Percentiles rank a stretch among this genome's conserved stretches.
These are phyloP conservation scores for Epizoanthus ramosus DNA, from an alignment of 92 coral and sea anemone species.

Conservation along the genomic window DNA sequence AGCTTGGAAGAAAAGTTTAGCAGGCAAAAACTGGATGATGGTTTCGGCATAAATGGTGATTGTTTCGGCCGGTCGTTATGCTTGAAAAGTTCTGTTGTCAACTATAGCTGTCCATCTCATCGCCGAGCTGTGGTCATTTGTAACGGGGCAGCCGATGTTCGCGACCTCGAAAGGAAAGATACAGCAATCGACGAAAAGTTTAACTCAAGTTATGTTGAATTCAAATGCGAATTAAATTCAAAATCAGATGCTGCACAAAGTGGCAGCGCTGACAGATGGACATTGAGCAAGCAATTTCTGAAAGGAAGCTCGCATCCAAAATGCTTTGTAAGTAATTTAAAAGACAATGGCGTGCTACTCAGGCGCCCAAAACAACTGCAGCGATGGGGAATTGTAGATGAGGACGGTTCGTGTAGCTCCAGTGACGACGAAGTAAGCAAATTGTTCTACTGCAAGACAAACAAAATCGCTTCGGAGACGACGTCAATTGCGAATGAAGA, in stretches of 20 bases:
- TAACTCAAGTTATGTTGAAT: conserved; percentile 7
- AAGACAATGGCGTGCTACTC: conserved; percentile 9
- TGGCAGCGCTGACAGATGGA: neutral
- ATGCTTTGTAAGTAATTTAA: conserved; percentile 22
- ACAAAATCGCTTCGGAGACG: conserved; percentile 19
- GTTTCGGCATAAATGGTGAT: conserved; percentile 21
- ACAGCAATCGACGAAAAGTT: neutral
- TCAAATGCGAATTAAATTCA: conserved; percentile 10
- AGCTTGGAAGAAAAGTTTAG: conserved; percentile 38
- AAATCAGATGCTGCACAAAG: conserved; percentile 12
- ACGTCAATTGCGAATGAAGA: neutral
- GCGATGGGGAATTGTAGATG: conserved; percentile 8
- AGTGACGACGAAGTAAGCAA: conserved; percentile 44
- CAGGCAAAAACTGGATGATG: conserved; percentile 30
- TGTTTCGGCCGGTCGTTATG: conserved; percentile 35
- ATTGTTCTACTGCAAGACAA: conserved; percentile 29
- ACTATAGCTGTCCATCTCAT: conserved; percentile 34
- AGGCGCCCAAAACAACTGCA: conserved; percentile 19
- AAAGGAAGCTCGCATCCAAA: conserved; percentile 13
- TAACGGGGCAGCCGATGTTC: neutral
- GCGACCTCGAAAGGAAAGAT: neutral
- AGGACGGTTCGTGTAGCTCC: conserved; percentile 23
- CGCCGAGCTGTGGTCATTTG: conserved; percentile 26
- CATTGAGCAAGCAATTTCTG: conserved; percentile 26
- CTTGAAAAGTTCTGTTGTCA: conserved; percentile 35